Conservation (phyloP, 2,113 vertebrate genomes). For the Casuarius casuarius region DNA sequence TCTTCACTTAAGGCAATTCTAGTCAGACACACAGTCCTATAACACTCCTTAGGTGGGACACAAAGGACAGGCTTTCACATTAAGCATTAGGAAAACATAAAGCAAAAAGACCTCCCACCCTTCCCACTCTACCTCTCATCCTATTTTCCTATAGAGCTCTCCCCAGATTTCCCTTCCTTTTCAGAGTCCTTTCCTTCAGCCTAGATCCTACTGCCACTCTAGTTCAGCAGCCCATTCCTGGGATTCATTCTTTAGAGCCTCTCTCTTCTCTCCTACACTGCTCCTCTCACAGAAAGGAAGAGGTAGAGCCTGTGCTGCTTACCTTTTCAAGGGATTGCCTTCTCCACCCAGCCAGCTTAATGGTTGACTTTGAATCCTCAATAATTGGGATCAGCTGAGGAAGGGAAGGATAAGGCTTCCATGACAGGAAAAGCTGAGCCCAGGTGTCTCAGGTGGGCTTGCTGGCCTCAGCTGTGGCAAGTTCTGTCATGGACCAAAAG, state of each 20-base stretch:
- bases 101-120: fast-evolving
- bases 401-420: background rate
- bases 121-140: fast-evolving
- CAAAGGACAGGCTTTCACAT: background rate
- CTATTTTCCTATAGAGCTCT: fast-evolving
- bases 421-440: background rate
- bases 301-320: fast-evolving
- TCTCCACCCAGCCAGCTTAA: background rate
- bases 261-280: fast-evolving
- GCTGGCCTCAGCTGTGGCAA: fast-evolving
- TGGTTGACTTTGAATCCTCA: background rate
- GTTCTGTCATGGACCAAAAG: background rate
- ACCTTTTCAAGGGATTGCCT: background rate
- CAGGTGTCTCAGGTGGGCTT: fast-evolving
- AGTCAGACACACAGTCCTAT: fast-evolving
- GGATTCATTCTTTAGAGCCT: fast-evolving
- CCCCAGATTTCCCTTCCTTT: fast-evolving
- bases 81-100: background rate
- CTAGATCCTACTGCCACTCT: fast-evolving
- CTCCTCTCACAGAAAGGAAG: fast-evolving
- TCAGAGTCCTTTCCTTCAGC: background rate
- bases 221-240: fast-evolving
- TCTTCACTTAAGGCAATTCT: fast-evolving
- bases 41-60: background rate
- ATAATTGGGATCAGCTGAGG: background rate